Evolutionary conservation across 2,113 vertebrate species (phyloP).

Genomic region (Noturus placidus): DNA sequence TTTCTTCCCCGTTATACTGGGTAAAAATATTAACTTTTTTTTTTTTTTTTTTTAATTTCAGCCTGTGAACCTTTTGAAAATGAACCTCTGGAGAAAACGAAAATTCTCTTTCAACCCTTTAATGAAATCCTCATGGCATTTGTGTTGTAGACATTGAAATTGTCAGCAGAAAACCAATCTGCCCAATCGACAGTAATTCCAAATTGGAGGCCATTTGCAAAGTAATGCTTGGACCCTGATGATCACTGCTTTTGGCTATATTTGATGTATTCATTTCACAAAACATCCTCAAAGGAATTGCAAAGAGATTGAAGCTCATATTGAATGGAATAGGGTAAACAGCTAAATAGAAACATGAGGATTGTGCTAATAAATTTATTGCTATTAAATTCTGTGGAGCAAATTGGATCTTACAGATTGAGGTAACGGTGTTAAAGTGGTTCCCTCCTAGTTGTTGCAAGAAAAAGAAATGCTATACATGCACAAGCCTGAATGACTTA

Average conservation of each 20-base stretch:
- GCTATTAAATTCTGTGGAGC: background rate
- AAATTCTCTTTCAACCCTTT: background rate
- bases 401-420: background rate
- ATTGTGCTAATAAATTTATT: background rate
- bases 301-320: background rate
- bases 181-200: background rate
- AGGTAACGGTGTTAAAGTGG: background rate
- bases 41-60: background rate
- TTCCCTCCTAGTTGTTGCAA: background rate
- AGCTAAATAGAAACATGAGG: constrained; percentile 1
- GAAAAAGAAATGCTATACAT: background rate
- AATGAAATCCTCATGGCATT: background rate
- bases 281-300: background rate
- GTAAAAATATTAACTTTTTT: background rate
- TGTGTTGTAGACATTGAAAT: background rate
- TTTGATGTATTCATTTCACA: constrained; percentile 13
- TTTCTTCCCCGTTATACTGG: background rate
- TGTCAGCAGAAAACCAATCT: background rate
- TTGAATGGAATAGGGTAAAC: background rate
- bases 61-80: background rate
- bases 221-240: background rate
- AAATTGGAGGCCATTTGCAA: constrained; percentile 6
- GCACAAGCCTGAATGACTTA: background rate
- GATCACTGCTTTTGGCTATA: constrained; percentile 4
- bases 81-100: background rate